Evolutionary conservation across 1,140 invertebrate species (phyloP), one percentile per base, ranked within the genome.

Genomic region (Epicauta chinensis): DNA sequence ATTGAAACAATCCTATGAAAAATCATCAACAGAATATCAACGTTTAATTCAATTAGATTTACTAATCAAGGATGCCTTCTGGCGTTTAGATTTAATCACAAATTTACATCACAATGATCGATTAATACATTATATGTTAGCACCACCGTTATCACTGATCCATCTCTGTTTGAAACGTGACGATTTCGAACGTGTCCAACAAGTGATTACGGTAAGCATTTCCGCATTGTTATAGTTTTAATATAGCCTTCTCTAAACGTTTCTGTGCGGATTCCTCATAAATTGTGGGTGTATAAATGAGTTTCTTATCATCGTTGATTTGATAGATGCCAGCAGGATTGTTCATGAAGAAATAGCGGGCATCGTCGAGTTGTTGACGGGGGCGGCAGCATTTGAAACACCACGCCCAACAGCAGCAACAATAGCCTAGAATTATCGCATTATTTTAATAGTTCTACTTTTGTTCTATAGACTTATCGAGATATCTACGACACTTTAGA

Each of bases 161-260:
- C 56, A 65, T 40, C 53, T 67, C 15, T 64, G 69, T 51, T 53
- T 71, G 23, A 64, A 66, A 36, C 43, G 61, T 38, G 58, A 56
- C 30, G 49, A 66, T 45, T 67, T 69, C 53, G 48, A 58, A 30
- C 57, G 62, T 43, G 63, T 62, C 2, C 55, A 61, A 48, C 61
- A 71, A 62, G 69, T 71, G 9, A 59, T 71, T 37, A 50, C 65
- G 62, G 69, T 71, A 65, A 64, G 54, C n/a, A n/a, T n/a, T 58
- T 15, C 1, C 30, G 16, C n/a, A 47, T 41, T 39, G 23, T 36
- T 36, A 36, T 14, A 52, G 13, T 31, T 57, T 49, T 10, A 51
- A 32, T 16, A 53, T 40, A 6, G 54, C 61, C 49, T 68, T 59
- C 51, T 68, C 62, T 16, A 70, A 52, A 43, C 60, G 53, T 53